These are phyloP conservation scores for Eucera pruinosa DNA, from an alignment of 2,888 invertebrate species.

Conservation along the genomic window DNA sequence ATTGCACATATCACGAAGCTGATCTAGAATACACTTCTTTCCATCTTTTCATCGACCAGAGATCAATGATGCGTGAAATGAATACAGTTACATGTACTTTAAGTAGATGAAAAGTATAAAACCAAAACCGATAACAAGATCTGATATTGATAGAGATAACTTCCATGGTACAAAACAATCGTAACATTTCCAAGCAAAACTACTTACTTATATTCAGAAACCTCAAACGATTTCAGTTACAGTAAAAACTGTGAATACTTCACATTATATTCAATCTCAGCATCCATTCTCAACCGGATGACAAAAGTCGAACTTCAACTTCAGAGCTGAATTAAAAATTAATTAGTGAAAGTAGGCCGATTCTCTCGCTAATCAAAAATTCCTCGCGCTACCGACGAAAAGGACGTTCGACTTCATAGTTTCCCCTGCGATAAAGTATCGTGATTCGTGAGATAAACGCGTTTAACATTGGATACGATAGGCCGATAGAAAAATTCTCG, in stretches of 20 bases:
- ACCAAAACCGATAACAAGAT: background rate
- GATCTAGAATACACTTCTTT: background rate
- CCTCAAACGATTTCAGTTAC: background rate
- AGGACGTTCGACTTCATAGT: background rate
- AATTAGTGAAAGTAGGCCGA: background rate
- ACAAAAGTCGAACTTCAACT: background rate
- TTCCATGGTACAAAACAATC: background rate
- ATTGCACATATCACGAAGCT: background rate
- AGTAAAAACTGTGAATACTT: background rate
- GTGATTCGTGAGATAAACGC: slow-evolving; percentile 16
- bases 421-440: background rate
- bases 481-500: slow-evolving; percentile 12
- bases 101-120: background rate
- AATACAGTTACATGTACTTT: background rate
- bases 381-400: background rate
- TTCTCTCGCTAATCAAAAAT: slow-evolving; percentile 7
- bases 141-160: background rate
- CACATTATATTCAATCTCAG: background rate
- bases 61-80: background rate
- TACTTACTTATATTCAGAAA: background rate
- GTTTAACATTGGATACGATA: slow-evolving; percentile 8
- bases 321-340: background rate
- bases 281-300: too few relatives aligned
- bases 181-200: background rate
- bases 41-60: background rate